Percentiles rank a stretch among this genome's conserved stretches.
Conservation (phyloP, 2,888 invertebrate genomes). For the Chymomyza amoena region DNA sequence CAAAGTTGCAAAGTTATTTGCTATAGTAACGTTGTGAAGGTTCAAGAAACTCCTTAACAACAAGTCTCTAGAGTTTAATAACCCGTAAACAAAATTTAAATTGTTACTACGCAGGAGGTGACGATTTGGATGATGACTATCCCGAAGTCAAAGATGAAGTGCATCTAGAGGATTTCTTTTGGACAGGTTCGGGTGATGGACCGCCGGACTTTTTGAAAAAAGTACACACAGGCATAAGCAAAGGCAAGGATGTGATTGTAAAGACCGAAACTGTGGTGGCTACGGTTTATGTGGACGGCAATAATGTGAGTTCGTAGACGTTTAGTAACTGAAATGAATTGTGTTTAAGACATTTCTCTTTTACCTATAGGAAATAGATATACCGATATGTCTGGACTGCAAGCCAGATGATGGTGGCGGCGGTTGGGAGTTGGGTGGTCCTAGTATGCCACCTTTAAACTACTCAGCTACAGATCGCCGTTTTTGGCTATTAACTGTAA, state of each 20-base stretch:
- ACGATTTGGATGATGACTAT: conserved; percentile 71
- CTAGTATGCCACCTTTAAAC: conserved; percentile 71
- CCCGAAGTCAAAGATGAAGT: conserved; percentile 76
- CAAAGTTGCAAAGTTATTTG: conserved; percentile 35
- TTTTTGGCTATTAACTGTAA: conserved; percentile 90
- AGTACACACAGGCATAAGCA: conserved; percentile 80
- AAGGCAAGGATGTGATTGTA: conserved; percentile 81
- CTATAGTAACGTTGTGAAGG: conserved; percentile 64
- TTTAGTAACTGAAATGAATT: background rate
- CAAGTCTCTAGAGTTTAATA: conserved; percentile 18
- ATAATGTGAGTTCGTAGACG: conserved; percentile 66
- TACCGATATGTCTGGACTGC: conserved; percentile 77
- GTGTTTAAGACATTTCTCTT: background rate
- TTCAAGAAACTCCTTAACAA: conserved; percentile 60
- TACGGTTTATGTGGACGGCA: conserved; percentile 83
- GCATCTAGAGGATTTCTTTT: conserved; percentile 89
- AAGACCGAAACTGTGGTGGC: conserved; percentile 85
- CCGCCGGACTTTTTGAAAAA: conserved; percentile 80
- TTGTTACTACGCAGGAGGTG: conserved; percentile 57
- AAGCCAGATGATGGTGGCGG: conserved; percentile 71
- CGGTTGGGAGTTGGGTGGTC: conserved; percentile 65
- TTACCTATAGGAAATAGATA: conserved; percentile 76
- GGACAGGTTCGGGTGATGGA: conserved; percentile 93
- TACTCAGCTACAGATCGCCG: conserved; percentile 82
- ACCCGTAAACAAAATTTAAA: background rate